phyloP scores from a whole-genome alignment of 2,797 vertebrate genomes.

The Ctenopoma kingsleyae region DNA sequence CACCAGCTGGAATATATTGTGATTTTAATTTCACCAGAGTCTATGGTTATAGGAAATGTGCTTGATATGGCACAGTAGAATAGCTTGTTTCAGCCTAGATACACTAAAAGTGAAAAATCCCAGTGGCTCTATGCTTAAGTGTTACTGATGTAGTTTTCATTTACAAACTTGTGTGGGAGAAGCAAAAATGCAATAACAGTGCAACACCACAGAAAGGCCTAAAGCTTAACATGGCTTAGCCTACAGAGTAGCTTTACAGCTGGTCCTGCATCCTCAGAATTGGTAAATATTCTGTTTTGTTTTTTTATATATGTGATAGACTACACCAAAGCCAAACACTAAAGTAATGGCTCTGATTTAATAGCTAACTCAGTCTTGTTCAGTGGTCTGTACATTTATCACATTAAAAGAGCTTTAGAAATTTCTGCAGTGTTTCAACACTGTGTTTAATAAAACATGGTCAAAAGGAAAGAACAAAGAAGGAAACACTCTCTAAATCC shows the following conservation, averaged over 20 bases:
- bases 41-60: slow-evolving; percentile 27
- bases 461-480: slow-evolving; percentile 45
- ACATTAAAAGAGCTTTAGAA: slow-evolving; percentile 28
- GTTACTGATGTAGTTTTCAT: slow-evolving; percentile 54
- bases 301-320: slow-evolving; percentile 58
- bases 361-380: slow-evolving; percentile 22
- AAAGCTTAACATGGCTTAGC: slow-evolving; percentile 40
- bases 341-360: slow-evolving; percentile 54
- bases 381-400: slow-evolving; percentile 50
- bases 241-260: slow-evolving; percentile 40
- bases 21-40: slow-evolving; percentile 35
- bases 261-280: slow-evolving; percentile 31
- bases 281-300: slow-evolving; percentile 32
- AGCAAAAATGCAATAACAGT: slow-evolving; percentile 63
- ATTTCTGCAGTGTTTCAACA: slow-evolving; percentile 32
- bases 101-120: slow-evolving; percentile 47
- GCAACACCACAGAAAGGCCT: slow-evolving; percentile 54
- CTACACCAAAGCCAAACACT: slow-evolving; percentile 41
- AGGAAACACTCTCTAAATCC: slow-evolving; percentile 53
- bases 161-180: slow-evolving; percentile 55
- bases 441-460: slow-evolving; percentile 67
- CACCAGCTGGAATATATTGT: slow-evolving; percentile 59
- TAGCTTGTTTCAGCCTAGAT: slow-evolving; percentile 15
- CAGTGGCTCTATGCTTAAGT: slow-evolving; percentile 38
- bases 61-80: slow-evolving; percentile 25